Evolutionary conservation across 1,140 invertebrate genomes (phyloP).

Genomic region (Conus betulinus): DNA sequence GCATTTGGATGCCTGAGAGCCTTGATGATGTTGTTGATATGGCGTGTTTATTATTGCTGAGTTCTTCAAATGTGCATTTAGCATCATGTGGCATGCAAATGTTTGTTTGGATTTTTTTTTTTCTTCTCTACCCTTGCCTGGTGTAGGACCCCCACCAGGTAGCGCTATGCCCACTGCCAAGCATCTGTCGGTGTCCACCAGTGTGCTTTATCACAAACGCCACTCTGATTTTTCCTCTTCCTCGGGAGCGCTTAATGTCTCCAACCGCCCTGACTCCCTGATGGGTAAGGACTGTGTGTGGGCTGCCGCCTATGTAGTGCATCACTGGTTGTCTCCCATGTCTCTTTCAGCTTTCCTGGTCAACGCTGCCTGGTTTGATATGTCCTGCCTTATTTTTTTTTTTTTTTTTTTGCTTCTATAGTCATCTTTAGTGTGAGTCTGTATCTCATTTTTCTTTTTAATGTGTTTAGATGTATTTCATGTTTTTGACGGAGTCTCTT

Average conservation of each 20-base stretch:
- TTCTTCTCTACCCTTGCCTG: slow-evolving; percentile 45
- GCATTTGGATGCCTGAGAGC: not conserved
- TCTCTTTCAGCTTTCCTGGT: not conserved
- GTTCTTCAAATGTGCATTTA: slow-evolving; percentile 50
- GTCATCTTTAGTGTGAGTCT: not conserved
- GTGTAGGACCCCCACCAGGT: slow-evolving; percentile 45
- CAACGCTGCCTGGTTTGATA: no score
- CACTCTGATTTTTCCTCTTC: slow-evolving; percentile 64
- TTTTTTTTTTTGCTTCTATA: not conserved
- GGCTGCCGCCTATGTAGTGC: not conserved
- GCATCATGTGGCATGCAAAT: slow-evolving; percentile 50
- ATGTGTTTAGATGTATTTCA: no score
- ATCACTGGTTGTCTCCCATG: not conserved
- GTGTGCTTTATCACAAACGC: slow-evolving; percentile 69
- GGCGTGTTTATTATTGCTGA: not conserved
- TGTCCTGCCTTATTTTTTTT: not conserved
- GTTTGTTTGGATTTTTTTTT: not conserved
- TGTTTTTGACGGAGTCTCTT: not conserved
- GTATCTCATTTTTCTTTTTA: no score
- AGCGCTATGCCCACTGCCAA: slow-evolving; percentile 60
- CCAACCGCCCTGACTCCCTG: slow-evolving; percentile 60
- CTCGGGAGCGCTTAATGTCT: slow-evolving; percentile 53
- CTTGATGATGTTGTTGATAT: not conserved
- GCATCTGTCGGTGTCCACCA: slow-evolving; percentile 69
- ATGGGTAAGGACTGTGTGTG: slow-evolving; percentile 59